Base-by-base conservation (phyloP, 2,797 vertebrate species). In the Alcedo quadribrachys region DNA sequence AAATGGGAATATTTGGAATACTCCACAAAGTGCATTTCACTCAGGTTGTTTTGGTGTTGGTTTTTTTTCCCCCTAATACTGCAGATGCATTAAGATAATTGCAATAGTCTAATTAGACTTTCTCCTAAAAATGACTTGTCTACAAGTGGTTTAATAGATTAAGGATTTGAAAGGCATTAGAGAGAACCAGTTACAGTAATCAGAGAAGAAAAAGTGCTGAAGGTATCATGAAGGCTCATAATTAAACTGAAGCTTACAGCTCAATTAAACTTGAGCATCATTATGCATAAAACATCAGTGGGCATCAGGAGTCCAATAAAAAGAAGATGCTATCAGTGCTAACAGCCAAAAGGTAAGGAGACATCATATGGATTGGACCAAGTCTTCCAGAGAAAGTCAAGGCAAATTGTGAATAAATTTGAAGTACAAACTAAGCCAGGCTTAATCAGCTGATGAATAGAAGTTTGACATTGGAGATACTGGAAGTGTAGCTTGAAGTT, bases 231-330 rank as follows among this genome's bases (percentile, higher is more conserved):
- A 94, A 96, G 87, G 81, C 90, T 97, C 95, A 97, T 97, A 97
- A 98, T 97, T 98, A 97, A 98, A 97, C 81, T 70, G 89, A 96
- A 97, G 96, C 96, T 97, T 97, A 96, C 88, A 96, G 96, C 94
- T 97, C 97, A 97, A 97, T 98, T 98, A 97, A 97, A 97, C 97
- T 96, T 89, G 93, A 97, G 95, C 93, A 97, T 97, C 95, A 96
- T 97, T 97, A 96, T 97, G 95, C 93, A 97, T 96, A 96, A 97
- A 97, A 90, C 83, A 97, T 97, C 97, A 97, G 91, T 89, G 92
- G 87, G 77, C 92, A 94, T 67, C 95, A 67, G 78, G 95, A 96
- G 94, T 69, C 94, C 91, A 94, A 96, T 96, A 97, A 97, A 96
- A 96, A 77, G 66, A 92, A 92, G 96, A 89, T 69, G 51, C 82